Evolutionary conservation across 2,888 invertebrate species (phyloP).

Genomic region (Theretra japonica): DNA sequence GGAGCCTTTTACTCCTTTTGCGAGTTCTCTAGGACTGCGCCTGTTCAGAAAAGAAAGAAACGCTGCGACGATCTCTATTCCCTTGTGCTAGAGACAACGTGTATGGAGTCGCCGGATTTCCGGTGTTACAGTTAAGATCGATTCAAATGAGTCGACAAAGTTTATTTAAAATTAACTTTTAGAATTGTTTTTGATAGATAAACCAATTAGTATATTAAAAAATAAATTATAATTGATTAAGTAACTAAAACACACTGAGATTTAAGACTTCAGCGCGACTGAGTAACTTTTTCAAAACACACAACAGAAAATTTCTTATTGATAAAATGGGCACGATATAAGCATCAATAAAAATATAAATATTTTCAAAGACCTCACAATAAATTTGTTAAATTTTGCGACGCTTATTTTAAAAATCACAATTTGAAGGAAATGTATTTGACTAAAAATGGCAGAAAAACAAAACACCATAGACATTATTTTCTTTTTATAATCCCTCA

Average conservation of each 20-base stretch:
- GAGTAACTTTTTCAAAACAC: constrained; percentile 40
- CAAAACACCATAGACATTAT: constrained; percentile 73
- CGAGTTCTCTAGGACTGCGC: constrained; percentile 84
- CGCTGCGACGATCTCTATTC: constrained; percentile 80
- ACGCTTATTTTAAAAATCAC: constrained; percentile 65
- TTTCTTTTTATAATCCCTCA: constrained; percentile 41
- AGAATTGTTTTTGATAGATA: background rate
- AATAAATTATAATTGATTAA: background rate
- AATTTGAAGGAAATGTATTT: constrained; percentile 77
- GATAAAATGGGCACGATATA: constrained; percentile 45
- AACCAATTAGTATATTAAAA: background rate
- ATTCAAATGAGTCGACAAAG: constrained; percentile 38
- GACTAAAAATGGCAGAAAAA: constrained; percentile 80
- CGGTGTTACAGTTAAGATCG: constrained; percentile 62
- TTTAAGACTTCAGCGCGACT: constrained; percentile 41
- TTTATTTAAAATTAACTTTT: constrained; percentile 11
- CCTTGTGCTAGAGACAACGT: constrained; percentile 81
- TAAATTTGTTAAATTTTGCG: constrained; percentile 73
- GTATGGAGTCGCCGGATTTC: constrained; percentile 81
- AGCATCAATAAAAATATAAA: constrained; percentile 56
- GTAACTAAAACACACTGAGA: constrained; percentile 38
- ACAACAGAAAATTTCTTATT: constrained; percentile 41
- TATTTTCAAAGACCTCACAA: constrained; percentile 71
- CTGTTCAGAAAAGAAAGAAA: constrained; percentile 84
- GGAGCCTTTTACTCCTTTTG: constrained; percentile 85